Evolutionary conservation across 2,113 vertebrate species (phyloP), one percentile per base, ranked within the genome.

Genomic region (Aegithalos caudatus): DNA sequence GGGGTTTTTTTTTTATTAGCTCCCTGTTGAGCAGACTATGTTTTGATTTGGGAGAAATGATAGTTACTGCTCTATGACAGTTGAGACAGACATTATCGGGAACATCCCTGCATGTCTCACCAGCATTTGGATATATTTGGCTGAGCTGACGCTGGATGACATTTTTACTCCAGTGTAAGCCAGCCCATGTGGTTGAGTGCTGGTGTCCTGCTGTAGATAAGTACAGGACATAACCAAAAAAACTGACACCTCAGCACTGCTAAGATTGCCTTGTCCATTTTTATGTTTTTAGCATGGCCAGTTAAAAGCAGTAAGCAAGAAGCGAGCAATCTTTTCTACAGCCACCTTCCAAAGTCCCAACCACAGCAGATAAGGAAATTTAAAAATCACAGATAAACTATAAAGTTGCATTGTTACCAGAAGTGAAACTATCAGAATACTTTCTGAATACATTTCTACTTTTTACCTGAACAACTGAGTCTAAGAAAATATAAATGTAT

Each of bases 11-110:
- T 94, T 95, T 93, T 86, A 92, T 96, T 95, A 94, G 88, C 44
- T 91, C 70, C 57, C 84, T 69, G 53, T 87, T 87, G 48, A 95
- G 83, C 86, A 95, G 84, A 95, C 67, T 79, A 87, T 95, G 77
- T 95, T 97, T 95, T 96, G 94, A 91, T 91, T 64, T 84, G 38
- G 35, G 40, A 91, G 57, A 87, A 69, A 91, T 92, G 40, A 87
- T 37, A 79, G 73, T 74, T 89, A 73, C 74, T 90, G 51, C 82
- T 94, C 21, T 76, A 92, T 92, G 86, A 90, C 62, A 92, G 50
- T 18, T 54, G 50, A 93, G 81, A 84, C 21, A 71, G 61, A 62
- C 95, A 81, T 92, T 88, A 71, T 11, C 78, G 11, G 77, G 84
- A 95, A 72, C 57, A 79, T 78, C 77, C 58, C 72, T 51, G 40